Evolutionary conservation across 2,113 vertebrate species (phyloP).

Genomic region (Nannospalax galili): DNA sequence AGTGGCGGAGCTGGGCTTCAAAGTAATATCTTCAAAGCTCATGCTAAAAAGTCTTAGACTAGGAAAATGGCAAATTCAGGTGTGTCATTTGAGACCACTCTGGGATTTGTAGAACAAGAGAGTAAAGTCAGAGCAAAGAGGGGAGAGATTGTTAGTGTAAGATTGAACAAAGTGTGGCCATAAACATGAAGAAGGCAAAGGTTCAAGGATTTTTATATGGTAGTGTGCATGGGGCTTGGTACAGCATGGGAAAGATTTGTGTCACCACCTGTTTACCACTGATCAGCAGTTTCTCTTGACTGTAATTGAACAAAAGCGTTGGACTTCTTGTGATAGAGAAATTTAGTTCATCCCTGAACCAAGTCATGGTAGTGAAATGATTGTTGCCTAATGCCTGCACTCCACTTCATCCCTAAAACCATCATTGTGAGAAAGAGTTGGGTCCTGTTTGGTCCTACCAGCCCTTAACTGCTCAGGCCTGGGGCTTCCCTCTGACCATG

Average conservation of each 20-base stretch:
- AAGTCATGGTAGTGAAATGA: background rate
- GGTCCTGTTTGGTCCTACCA: background rate
- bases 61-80: background rate
- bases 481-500: background rate
- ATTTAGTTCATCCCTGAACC: background rate
- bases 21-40: background rate
- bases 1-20: background rate
- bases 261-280: background rate
- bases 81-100: background rate
- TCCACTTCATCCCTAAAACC: background rate
- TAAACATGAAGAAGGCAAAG: background rate
- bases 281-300: background rate
- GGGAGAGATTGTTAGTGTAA: background rate
- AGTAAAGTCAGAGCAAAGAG: background rate
- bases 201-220: background rate
- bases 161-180: background rate
- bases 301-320: background rate
- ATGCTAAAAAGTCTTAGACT: background rate
- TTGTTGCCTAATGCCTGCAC: background rate
- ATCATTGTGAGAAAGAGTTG: background rate
- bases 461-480: background rate
- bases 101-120: background rate
- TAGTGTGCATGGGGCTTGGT: background rate
- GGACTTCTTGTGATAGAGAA: background rate
- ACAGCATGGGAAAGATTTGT: background rate